Evolutionary conservation across 2,888 invertebrate genomes (phyloP), one percentile per base, ranked within the genome.

Genomic region (Athetis lepigone): DNA sequence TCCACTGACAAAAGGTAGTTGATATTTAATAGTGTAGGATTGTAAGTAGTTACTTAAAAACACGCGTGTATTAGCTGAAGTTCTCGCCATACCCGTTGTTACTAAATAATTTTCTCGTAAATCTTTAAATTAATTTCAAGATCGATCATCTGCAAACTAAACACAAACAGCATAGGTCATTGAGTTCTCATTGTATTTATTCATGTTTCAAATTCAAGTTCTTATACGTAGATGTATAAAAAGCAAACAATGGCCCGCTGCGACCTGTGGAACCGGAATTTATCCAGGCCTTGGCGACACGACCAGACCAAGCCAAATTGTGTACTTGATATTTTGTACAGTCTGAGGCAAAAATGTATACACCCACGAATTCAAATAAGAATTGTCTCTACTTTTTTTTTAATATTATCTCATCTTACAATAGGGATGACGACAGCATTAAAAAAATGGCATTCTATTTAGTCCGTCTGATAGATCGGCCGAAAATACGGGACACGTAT

Each of bases 241-340:
- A 79, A 81, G 60, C 46, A 70, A 81, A 81, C 81, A 79, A 81
- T 79, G 39, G 70, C 6, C 37, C 5, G 52, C 55, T 60, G 62
- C 55, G 65, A 75, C 72, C 66, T 33, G 73, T 67, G 66, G 40
- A 79, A 79, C 80, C 70, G 81, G 79, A 78, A 70, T 60, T 64
- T 43, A 59, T 49, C 69, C 78, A 46, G 70, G 37, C 56, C 57
- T 51, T 43, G 73, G 58, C 58, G 55, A 56, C 36, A 46, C 56
- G 42, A 39, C 51, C 36, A 59, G 42, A 39, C 51, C 36, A 59
- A 45, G 23, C 51, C 56, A 27, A 65, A 70, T 54, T 58, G 61
- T 58, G 55, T 72, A 33, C 33, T 72, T 72, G n/a, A 19, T 60
- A 72, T 56, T 55, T 43, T 40, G 57, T 71, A 55, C 58, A 70